Evolutionary conservation across 2,888 invertebrate genomes (phyloP).

Genomic region (Crepidodera aurea): DNA sequence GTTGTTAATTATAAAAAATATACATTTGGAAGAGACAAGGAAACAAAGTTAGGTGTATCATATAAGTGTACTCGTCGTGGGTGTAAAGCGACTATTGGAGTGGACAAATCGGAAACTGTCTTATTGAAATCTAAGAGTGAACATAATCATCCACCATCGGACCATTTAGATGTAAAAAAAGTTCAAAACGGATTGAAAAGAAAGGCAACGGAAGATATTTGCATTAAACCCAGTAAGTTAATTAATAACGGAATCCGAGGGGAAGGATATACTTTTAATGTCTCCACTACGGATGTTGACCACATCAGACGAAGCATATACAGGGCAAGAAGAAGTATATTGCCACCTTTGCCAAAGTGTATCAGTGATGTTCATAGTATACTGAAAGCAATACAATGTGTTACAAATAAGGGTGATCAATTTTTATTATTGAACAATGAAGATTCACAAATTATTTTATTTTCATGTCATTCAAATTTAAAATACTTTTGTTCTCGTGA

Average conservation of each 20-base stretch:
- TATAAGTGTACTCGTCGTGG: background rate
- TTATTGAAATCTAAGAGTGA: background rate
- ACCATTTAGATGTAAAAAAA: conserved; percentile 5
- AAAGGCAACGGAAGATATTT: conserved; percentile 8
- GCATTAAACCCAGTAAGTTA: conserved; percentile 9
- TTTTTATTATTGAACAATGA: background rate
- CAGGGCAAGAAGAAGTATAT: conserved; percentile 7
- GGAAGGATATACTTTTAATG: conserved; percentile 1
- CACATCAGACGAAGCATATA: conserved; percentile 2
- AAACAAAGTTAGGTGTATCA: conserved; percentile 1
- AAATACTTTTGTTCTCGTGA: background rate
- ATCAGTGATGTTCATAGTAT: background rate
- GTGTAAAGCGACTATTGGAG: conserved; percentile 8
- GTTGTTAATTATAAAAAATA: background rate
- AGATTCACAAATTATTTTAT: conserved; percentile 2
- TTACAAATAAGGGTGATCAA: background rate
- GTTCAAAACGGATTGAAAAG: conserved; percentile 11
- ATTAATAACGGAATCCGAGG: conserved; percentile 9
- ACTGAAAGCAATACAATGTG: background rate
- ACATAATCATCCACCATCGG: conserved; percentile 2
- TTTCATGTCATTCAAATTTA: no score
- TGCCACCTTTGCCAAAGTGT: background rate
- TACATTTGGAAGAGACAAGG: conserved; percentile 2
- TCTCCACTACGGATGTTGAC: background rate
- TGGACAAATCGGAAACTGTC: conserved; percentile 12